These are phyloP conservation scores for Argopecten irradians DNA, from an alignment of 1,140 invertebrate species.

Conservation along the genomic window DNA sequence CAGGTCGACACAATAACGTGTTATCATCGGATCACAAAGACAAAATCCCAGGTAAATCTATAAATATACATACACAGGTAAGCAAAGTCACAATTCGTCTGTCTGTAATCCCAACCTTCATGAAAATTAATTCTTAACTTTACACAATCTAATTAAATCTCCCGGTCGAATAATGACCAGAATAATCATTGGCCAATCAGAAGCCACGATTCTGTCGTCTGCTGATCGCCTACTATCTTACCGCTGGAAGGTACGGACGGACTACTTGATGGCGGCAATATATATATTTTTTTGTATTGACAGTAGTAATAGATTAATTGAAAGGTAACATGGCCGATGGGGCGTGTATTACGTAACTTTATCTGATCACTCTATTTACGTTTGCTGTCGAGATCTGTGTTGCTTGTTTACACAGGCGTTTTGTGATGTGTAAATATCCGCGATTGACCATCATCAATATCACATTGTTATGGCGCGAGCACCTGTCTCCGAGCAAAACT, in stretches of 20 bases:
- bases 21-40: neutral
- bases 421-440: neutral
- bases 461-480: neutral
- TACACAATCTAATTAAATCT: neutral
- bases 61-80: neutral
- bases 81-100: neutral
- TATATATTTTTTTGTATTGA: neutral
- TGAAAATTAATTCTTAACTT: neutral
- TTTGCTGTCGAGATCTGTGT: neutral
- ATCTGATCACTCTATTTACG: neutral
- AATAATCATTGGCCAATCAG: neutral
- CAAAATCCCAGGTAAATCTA: neutral
- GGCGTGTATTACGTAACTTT: neutral
- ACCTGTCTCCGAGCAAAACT: neutral
- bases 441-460: neutral
- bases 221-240: neutral
- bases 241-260: neutral
- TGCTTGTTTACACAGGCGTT: neutral
- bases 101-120: neutral
- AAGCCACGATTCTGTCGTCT: neutral
- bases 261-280: neutral
- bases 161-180: neutral
- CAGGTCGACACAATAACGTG: neutral
- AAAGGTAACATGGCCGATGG: neutral
- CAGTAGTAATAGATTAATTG: conserved; percentile 3